phyloP scores from a whole-genome alignment of 2,888 invertebrate species.

The Metalampra italica region DNA sequence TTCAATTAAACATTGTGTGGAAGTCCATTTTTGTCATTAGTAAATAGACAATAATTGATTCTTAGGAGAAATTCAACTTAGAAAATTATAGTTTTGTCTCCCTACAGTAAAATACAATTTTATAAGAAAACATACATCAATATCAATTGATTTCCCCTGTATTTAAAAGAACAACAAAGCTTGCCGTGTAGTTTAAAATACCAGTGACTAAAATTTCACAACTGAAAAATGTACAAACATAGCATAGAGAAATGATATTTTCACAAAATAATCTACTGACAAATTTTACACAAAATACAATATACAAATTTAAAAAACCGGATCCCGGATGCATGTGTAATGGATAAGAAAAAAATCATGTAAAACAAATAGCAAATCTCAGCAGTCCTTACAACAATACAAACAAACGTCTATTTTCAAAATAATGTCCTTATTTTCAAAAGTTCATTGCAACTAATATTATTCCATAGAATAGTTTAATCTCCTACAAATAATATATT shows the following conservation, averaged over 20 bases:
- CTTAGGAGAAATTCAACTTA: constrained; percentile 53
- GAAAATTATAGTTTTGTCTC: constrained; percentile 33
- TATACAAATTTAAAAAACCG: constrained; percentile 21
- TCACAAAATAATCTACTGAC: constrained; percentile 6
- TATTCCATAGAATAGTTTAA: constrained; percentile 18
- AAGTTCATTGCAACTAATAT: constrained; percentile 46
- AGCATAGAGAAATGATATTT: constrained; percentile 5
- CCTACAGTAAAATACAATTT: constrained; percentile 18
- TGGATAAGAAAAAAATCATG: constrained; percentile 41
- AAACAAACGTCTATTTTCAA: constrained; percentile 48
- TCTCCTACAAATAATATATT: constrained; percentile 46
- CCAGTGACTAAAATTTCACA: constrained; percentile 24
- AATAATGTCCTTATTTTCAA: constrained; percentile 51
- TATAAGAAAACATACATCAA: constrained; percentile 2
- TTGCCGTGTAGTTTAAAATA: constrained; percentile 14
- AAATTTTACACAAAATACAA: constrained; percentile 13
- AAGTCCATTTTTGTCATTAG: constrained; percentile 25
- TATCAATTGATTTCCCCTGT: constrained; percentile 37
- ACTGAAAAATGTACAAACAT: constrained; percentile 11
- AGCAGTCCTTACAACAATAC: constrained; percentile 63
- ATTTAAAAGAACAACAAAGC: constrained; percentile 31
- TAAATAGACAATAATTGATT: constrained; percentile 34
- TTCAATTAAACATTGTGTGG: constrained; percentile 18
- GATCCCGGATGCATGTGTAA: constrained; percentile 41
- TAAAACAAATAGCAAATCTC: constrained; percentile 63